Percentiles rank a stretch among this genome's conserved stretches.
Evolutionary conservation across 2,113 vertebrate species (phyloP).

Genomic region (Pelusios castaneus): DNA sequence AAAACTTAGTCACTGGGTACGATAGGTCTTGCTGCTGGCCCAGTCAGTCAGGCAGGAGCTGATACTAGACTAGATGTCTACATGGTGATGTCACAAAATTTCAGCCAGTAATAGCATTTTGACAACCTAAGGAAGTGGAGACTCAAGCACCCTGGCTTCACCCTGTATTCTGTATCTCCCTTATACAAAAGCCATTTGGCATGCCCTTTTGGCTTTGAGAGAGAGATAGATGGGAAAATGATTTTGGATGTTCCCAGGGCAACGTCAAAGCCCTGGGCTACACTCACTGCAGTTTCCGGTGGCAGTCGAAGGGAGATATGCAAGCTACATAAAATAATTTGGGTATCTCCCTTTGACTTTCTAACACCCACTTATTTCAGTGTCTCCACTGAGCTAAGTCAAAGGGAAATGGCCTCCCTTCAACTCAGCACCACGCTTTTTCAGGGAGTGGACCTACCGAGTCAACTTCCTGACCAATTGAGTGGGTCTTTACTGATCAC

Average conservation of each 20-base stretch:
- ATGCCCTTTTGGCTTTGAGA: not conserved
- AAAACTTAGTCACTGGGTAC: not conserved
- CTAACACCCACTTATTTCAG: too few relatives aligned
- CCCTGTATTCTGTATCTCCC: not conserved
- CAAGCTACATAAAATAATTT: too few relatives aligned
- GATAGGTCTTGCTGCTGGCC: too few relatives aligned
- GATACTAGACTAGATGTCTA: not conserved
- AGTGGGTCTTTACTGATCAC: too few relatives aligned
- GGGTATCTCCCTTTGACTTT: too few relatives aligned
- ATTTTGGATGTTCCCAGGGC: accelerated
- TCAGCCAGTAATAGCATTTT: not conserved
- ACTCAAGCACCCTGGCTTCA: not conserved
- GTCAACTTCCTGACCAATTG: too few relatives aligned
- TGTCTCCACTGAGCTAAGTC: too few relatives aligned
- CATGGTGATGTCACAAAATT: not conserved
- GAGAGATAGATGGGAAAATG: not conserved
- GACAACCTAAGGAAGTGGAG: accelerated
- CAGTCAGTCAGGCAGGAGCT: not conserved
- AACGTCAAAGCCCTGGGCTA: not conserved
- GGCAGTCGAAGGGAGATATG: too few relatives aligned
- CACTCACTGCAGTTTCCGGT: too few relatives aligned
- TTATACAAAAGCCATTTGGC: not conserved
- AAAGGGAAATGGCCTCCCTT: too few relatives aligned
- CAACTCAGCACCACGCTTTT: too few relatives aligned
- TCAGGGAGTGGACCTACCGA: too few relatives aligned